These are phyloP conservation scores for Sebastes umbrosus DNA, from an alignment of 2,797 vertebrate species.

Conservation along the genomic window DNA sequence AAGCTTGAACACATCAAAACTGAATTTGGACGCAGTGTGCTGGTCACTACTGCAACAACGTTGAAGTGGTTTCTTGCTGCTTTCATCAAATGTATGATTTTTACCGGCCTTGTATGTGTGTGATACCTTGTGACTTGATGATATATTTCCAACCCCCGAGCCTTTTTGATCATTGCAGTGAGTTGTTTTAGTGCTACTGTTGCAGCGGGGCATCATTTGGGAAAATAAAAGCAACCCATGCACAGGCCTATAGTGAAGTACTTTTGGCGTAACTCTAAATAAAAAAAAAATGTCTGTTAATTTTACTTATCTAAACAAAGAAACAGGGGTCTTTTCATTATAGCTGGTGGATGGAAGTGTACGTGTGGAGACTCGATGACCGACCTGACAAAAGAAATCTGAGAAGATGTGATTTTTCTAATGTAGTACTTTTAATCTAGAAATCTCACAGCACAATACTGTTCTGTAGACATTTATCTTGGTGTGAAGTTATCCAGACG, in stretches of 20 bases:
- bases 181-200: conserved; percentile 76
- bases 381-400: conserved; percentile 62
- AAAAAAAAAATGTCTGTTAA: conserved; percentile 58
- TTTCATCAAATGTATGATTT: conserved; percentile 63
- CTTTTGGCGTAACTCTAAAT: conserved; percentile 65
- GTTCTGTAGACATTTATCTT: conserved; percentile 81
- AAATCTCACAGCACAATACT: conserved; percentile 75
- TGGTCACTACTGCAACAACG: conserved; percentile 72
- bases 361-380: conserved; percentile 60
- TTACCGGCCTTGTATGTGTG: conserved; percentile 60
- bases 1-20: conserved; percentile 49
- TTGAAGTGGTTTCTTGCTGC: conserved; percentile 43
- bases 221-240: conserved; percentile 62
- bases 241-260: conserved; percentile 69
- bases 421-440: conserved; percentile 72
- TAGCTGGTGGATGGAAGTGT: conserved; percentile 58
- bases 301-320: conserved; percentile 62
- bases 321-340: conserved; percentile 55
- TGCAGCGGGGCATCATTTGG: conserved; percentile 56
- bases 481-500: conserved; percentile 78
- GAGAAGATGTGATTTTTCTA: conserved; percentile 61
- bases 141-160: conserved; percentile 65
- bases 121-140: conserved; percentile 72
- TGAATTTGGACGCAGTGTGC: conserved; percentile 68
- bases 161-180: conserved; percentile 73